These are phyloP conservation scores for Sylvilagus floridanus DNA, from an alignment of 2,797 vertebrate genomes.

Conservation along the genomic window DNA sequence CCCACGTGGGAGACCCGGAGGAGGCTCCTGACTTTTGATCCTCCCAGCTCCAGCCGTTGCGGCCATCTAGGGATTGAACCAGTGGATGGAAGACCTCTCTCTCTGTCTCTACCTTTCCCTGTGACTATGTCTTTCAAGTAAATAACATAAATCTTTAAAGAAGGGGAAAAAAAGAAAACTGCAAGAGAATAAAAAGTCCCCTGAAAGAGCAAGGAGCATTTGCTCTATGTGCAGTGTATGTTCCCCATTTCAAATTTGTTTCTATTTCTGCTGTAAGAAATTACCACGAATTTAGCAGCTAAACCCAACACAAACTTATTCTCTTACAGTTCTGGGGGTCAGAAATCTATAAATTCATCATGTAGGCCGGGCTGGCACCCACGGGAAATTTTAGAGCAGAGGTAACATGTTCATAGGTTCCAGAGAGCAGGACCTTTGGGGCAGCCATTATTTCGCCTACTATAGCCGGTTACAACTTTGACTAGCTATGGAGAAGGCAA, in stretches of 20 bases:
- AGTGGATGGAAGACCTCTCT: too few relatives aligned
- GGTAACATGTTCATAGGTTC: background rate
- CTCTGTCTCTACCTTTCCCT: too few relatives aligned
- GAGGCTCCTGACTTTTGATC: too few relatives aligned
- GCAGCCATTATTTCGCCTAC: background rate
- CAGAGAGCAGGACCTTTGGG: background rate
- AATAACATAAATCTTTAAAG: too few relatives aligned
- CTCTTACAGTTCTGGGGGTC: conserved; percentile 1
- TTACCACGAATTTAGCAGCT: background rate
- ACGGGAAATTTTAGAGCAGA: conserved; percentile 20
- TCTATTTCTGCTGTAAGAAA: conserved; percentile 32
- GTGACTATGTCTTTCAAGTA: too few relatives aligned
- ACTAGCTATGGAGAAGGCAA: conserved; percentile 14
- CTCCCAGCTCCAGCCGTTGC: too few relatives aligned
- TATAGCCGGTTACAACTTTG: background rate
- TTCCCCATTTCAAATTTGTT: background rate
- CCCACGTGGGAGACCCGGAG: too few relatives aligned
- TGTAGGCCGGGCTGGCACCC: background rate
- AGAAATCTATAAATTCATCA: conserved; percentile 28
- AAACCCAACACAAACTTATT: conserved; percentile 39
- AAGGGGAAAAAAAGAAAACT: too few relatives aligned
- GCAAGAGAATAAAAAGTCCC: too few relatives aligned
- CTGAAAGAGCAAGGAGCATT: background rate
- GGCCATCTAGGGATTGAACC: too few relatives aligned
- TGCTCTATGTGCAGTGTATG: conserved; percentile 1